Base-by-base conservation (phyloP, 35 echinoderm and acorn worm species). In the Chiridota heheva region DNA sequence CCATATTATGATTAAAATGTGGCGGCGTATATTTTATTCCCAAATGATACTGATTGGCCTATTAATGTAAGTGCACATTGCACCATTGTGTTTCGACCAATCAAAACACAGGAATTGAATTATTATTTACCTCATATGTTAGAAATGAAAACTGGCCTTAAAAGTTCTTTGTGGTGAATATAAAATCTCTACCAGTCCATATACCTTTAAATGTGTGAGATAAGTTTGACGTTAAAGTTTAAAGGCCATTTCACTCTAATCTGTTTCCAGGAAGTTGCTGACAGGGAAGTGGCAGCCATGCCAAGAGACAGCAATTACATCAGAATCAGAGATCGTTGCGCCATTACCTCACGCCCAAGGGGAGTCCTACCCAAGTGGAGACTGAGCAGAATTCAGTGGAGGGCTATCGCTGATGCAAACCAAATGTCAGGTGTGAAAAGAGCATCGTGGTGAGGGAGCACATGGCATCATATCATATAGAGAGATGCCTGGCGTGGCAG, bases 351-450 rank as follows among this genome's bases (percentile, higher is more conserved):
- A 16, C 69, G 95, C 20, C 80, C 95, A 29, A 41, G 89, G 44
- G 61, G 78, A 18, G 95, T 98, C 12, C 31, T 88, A 0, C 82
- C 71, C 17, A 82, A 66, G 28, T 98, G 95, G 95, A 44, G 89
- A 13, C 85, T 98, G 22, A 92, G 84, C 26, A 81, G 89, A 30
- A 98, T 98, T 16, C 31, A 84, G 58, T 98, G 71, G 70, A 68
- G 89, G 45, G 77, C 73, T 18, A 62, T 92, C 4, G 88, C 88
- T 20, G 95, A 98, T 89, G 85, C 80, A 15, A 85, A 82, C 28
- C 80, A 91, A 58, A 98, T 98, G 95, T 88, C 95, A 5, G 89
- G 89, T 16, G 84, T 84, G 3, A 82, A 79, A 35, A 78, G 95
- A 56, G 77, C 95, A 64, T 77, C 58, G 2, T 98, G 95, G 95